Base-by-base conservation (phyloP, 2,888 invertebrate species). In the Temnothorax rugatulus region DNA sequence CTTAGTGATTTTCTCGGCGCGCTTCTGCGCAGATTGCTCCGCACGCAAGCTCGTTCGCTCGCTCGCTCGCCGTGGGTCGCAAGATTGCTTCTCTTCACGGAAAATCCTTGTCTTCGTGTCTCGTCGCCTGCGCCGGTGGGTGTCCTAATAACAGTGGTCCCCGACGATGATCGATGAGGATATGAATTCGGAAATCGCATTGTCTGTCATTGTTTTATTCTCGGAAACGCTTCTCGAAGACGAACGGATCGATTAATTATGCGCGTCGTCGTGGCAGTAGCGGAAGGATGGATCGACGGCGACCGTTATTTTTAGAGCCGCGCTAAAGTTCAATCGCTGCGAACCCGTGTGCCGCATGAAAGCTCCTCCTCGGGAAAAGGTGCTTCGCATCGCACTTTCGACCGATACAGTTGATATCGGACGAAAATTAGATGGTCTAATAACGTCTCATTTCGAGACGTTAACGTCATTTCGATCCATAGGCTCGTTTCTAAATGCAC, bases 301-400 rank as follows among this genome's bases (percentile, higher is more conserved):
- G 83, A 41, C 61, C 88, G 89, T 69, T 89, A 89, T 89, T 89
- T 89, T 89, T 89, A 89, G 90, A 84, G 63, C 57, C 84, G 83
- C 88, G 86, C 83, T 89, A 89, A 88, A 84, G 90, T 84, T 89
- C 86, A 83, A 82, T 90, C 69, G 79, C 82, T 66, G 77, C 84
- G 21, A 68, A 81, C 66, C 73, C 47, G 57, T 59, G 21, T 63
- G 9, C 21, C 21, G 59, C 21, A 34, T 25, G 34, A 59, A 73
- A 73, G 8, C n/a, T 71, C 21, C n/a, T 71, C 21, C 25, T 34
- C 2, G 15, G 44, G 4, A 38, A 71, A 50, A 57, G 25, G 38
- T 61, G 25, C n/a, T n/a, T n/a, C n/a, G 47, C 57, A 44, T n/a
- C 9, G 50, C 38, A 50, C 4, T 18, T 64, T 50, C 38, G 50